Evolutionary conservation across 2,113 vertebrate genomes (phyloP).

Genomic region (Chauna torquata): DNA sequence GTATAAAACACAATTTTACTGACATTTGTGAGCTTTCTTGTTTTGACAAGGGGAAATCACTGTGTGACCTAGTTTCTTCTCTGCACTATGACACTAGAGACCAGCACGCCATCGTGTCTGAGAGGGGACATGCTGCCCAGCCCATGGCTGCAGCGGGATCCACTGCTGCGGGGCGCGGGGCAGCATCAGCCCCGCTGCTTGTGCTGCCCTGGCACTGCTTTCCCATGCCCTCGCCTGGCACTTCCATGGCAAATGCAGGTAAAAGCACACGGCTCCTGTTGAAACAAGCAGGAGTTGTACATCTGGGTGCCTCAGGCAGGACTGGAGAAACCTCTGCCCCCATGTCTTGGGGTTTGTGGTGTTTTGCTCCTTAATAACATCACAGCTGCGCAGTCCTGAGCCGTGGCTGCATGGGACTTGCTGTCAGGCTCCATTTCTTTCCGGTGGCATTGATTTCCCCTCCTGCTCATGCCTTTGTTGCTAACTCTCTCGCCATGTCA

Average conservation of each 20-base stretch:
- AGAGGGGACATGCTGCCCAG: background rate
- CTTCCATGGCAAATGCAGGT: background rate
- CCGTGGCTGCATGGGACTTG: background rate
- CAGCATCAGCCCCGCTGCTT: background rate
- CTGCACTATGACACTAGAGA: rapidly evolving
- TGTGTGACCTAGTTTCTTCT: background rate
- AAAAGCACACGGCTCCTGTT: background rate
- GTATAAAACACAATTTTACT: background rate
- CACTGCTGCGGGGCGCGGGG: too few species aligned
- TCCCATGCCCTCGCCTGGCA: background rate
- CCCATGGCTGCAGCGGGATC: too few species aligned
- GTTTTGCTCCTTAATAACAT: too few species aligned
- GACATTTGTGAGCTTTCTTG: background rate
- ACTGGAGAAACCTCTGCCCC: background rate
- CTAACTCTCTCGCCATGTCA: background rate
- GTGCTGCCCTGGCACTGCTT: background rate
- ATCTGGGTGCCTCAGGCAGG: background rate
- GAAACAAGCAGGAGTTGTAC: background rate
- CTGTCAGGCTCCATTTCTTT: background rate
- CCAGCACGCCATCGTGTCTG: rapidly evolving
- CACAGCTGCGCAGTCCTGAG: background rate
- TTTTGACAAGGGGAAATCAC: background rate
- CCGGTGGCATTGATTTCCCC: background rate
- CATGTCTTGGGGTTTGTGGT: too few species aligned
- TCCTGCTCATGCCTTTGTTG: rapidly evolving